A percentile compares a stretch with the other conserved stretches of the same genome.
phyloP scores from a whole-genome alignment of 2,797 vertebrate genomes.

The Natrix natrix region DNA sequence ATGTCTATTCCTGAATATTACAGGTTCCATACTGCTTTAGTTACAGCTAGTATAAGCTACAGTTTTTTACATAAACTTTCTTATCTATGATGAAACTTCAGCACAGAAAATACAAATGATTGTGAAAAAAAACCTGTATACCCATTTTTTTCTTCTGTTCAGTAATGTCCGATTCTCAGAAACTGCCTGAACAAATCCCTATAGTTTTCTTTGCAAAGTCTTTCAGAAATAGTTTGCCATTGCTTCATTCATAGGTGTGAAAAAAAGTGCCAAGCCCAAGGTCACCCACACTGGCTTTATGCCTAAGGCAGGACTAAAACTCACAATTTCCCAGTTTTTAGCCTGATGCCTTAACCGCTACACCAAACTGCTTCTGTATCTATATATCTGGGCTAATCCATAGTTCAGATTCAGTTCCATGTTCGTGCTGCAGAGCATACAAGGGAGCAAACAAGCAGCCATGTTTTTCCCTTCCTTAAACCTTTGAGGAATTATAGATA shows the following conservation, averaged over 20 bases:
- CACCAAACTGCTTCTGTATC: background rate
- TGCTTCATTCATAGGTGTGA: background rate
- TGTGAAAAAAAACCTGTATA: background rate
- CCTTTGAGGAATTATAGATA: background rate
- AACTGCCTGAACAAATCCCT: background rate
- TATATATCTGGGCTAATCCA: background rate
- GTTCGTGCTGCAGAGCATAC: background rate
- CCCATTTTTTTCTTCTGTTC: background rate
- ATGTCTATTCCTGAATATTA: background rate
- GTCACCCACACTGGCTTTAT: background rate
- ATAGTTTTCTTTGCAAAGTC: background rate
- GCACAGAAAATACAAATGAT: background rate
- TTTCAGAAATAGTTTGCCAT: background rate
- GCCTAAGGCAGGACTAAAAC: background rate
- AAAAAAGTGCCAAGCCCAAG: background rate
- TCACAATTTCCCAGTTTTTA: background rate
- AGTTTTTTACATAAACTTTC: background rate
- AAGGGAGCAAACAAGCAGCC: background rate
- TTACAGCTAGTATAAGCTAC: background rate
- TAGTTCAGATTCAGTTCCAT: background rate
- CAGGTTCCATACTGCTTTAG: background rate
- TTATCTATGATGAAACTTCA: background rate
- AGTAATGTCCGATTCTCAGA: background rate
- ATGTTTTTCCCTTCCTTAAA: background rate
- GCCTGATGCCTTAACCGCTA: background rate